Conservation (phyloP, 2,888 invertebrate genomes). For the Tethea ocularis region DNA sequence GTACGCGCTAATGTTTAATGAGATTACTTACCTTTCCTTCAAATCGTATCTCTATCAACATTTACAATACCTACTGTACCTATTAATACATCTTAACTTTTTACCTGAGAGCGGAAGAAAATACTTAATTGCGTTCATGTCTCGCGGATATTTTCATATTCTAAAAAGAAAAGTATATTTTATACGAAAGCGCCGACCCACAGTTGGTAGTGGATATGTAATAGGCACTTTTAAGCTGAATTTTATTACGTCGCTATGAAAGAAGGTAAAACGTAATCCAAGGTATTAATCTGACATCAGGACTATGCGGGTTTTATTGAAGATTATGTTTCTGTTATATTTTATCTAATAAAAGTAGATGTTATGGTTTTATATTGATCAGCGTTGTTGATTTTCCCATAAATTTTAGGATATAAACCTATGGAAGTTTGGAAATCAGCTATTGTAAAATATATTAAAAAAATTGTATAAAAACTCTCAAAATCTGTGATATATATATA, state of each 20-base stretch:
- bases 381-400: neutral
- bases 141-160: slow-evolving; percentile 43
- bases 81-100: slow-evolving; percentile 26
- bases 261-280: slow-evolving; percentile 79
- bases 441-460: too few species aligned
- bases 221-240: slow-evolving; percentile 79
- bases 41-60: slow-evolving; percentile 26
- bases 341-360: slow-evolving; percentile 19
- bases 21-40: slow-evolving; percentile 50
- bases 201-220: slow-evolving; percentile 39
- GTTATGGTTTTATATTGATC: neutral
- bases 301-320: slow-evolving; percentile 53
- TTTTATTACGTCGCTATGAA: slow-evolving; percentile 81
- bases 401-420: neutral
- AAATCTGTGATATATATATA: too few species aligned
- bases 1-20: slow-evolving; percentile 59
- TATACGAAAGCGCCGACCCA: slow-evolving; percentile 46
- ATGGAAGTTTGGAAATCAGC: too few species aligned
- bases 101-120: slow-evolving; percentile 24
- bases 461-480: too few species aligned
- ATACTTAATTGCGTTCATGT: slow-evolving; percentile 36
- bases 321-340: slow-evolving; percentile 37
- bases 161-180: slow-evolving; percentile 43
- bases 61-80: slow-evolving; percentile 23
- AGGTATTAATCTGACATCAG: slow-evolving; percentile 69